Evolutionary conservation across 2,797 vertebrate genomes (phyloP), one percentile per base, ranked within the genome.

Genomic region (Echiichthys vipera): DNA sequence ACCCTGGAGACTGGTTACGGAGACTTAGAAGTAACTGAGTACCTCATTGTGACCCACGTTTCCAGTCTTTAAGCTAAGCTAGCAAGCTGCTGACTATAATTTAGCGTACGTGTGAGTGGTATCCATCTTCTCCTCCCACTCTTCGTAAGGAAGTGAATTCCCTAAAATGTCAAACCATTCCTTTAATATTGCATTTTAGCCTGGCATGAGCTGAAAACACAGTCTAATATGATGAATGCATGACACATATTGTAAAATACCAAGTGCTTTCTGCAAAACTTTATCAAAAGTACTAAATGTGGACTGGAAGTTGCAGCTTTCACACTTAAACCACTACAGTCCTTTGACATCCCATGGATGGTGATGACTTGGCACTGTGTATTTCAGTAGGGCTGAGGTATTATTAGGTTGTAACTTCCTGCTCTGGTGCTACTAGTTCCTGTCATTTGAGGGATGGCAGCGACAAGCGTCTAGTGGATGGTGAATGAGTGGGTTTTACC

Each of bases 401-500:
- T 71, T 18, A 27, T 42, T 55, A 76, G 46, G 18, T 15, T 13
- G 1, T 50, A 37, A 54, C 71, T 30, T 72, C 6, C 32, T 61
- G 29, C 32, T n/a, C n/a, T 49, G 20, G 39, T 3, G 37, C 70
- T 47, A 17, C 39, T 34, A 22, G 20, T 30, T 78, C 69, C 62
- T 83, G 65, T 68, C 45, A 24, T 15, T 56, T 54, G 6, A 63
- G 54, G n/a, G 50, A 76, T 69, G 76, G 37, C 32, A 24, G 64
- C 57, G 65, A 56, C 18, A 64, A n/a, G 73, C 73, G 56, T 76
- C 49, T 22, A 49, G 72, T 43, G 50, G 55, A 84, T 86, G 80
- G 62, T 36, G 13, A 49, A 74, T 85, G 80, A 83, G 70, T 65
- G 67, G 27, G 49, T 73, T 78, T 89, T 81, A 84, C 89, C 84